A percentile compares a stretch with the other conserved stretches of the same genome.
These are phyloP conservation scores for Dasysyrphus tricinctus DNA, from an alignment of 2,888 invertebrate genomes.

Conservation along the genomic window DNA sequence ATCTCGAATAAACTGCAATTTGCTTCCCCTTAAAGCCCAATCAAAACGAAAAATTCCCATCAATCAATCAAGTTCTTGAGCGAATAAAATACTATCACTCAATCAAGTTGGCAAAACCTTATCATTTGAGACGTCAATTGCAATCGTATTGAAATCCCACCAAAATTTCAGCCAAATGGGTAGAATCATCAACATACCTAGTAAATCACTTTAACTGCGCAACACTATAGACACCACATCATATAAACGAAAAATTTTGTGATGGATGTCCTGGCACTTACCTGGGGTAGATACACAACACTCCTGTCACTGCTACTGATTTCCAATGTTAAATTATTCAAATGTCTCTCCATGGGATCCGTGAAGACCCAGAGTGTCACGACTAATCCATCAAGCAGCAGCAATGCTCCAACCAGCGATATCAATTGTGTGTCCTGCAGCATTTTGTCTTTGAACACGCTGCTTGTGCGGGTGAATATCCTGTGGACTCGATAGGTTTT, in stretches of 20 bases:
- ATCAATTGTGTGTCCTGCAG: conserved; percentile 95
- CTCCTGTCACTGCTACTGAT: conserved; percentile 90
- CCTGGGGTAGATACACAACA: conserved; percentile 94
- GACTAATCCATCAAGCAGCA: conserved; percentile 92
- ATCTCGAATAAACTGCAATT: conserved; percentile 21
- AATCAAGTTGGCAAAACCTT: conserved; percentile 37
- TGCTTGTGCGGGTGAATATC: conserved; percentile 93
- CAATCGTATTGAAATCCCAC: conserved; percentile 29
- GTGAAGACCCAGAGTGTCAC: conserved; percentile 92
- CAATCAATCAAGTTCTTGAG: conserved; percentile 44
- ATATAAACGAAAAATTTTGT: not conserved
- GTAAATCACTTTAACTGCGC: conserved; percentile 20
- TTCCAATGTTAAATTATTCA: conserved; percentile 92
- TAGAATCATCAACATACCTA: not conserved
- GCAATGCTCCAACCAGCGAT: conserved; percentile 91
- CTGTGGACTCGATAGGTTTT: conserved; percentile 96
- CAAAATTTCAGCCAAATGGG: not conserved
- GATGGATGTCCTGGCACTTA: conserved; percentile 80
- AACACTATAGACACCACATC: not conserved
- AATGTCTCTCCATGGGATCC: conserved; percentile 94
- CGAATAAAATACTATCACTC: conserved; percentile 63
- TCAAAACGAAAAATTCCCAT: conserved; percentile 11
- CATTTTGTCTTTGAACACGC: conserved; percentile 94
- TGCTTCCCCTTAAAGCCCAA: conserved; percentile 20
- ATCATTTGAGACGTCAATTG: conserved; percentile 53